These are phyloP conservation scores for Oryzias celebensis DNA, from an alignment of 2,113 vertebrate species.

Conservation along the genomic window DNA sequence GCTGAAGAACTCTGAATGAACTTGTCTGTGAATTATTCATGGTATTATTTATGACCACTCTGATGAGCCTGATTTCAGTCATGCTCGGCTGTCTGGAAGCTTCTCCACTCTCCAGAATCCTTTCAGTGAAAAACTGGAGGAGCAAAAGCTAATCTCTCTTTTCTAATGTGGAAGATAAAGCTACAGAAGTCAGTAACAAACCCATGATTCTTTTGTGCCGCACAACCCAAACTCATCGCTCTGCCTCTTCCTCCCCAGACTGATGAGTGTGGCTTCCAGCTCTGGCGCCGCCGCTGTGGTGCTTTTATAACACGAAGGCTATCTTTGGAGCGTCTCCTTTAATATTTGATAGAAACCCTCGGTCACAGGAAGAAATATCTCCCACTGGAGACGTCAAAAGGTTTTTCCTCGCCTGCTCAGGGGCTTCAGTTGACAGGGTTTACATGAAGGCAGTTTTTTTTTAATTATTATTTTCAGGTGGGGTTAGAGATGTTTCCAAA, in stretches of 20 bases:
- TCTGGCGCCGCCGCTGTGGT: constrained; percentile 37
- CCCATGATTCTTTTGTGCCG: background rate
- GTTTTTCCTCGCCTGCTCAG: background rate
- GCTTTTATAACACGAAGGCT: constrained; percentile 44
- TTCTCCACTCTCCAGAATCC: background rate
- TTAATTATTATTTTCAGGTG: background rate
- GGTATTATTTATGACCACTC: constrained; percentile 42
- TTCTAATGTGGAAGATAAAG: too few relatives aligned
- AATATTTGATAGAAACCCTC: constrained; percentile 72
- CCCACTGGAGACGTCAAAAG: constrained; percentile 30
- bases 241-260: constrained; percentile 16
- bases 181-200: too few relatives aligned
- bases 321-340: constrained; percentile 63
- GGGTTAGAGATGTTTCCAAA: background rate
- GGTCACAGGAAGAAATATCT: constrained; percentile 67
- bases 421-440: too few relatives aligned
- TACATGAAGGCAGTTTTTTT: background rate
- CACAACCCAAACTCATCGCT: background rate
- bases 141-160: background rate
- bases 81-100: constrained; percentile 8
- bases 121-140: background rate
- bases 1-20: constrained; percentile 55
- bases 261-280: constrained; percentile 47
- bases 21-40: constrained; percentile 55
- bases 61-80: constrained; percentile 48